phyloP scores from a whole-genome alignment of 2,113 vertebrate genomes.

The Ondatra zibethicus region DNA sequence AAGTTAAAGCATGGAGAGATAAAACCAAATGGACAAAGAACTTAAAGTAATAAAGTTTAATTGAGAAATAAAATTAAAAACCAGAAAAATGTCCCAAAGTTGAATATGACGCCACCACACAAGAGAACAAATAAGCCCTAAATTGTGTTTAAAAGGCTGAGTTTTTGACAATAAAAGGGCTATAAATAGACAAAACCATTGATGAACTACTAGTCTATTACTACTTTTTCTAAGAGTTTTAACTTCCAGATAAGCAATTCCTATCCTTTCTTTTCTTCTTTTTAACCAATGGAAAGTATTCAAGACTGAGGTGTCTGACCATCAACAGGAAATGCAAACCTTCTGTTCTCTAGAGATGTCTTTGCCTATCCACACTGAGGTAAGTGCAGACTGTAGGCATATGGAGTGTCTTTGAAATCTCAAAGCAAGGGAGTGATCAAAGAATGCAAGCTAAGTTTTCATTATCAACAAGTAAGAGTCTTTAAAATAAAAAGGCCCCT shows the following conservation, averaged over 20 bases:
- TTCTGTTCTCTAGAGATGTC: neutral
- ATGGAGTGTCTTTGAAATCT: neutral
- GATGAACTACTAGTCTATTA: neutral
- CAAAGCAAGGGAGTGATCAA: neutral
- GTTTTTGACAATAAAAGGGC: neutral
- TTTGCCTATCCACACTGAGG: neutral
- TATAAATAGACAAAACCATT: neutral
- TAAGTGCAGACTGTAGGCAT: neutral
- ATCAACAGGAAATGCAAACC: neutral
- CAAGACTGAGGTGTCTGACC: neutral
- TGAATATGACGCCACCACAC: neutral
- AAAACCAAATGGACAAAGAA: slow-evolving; percentile 46
- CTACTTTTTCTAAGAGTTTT: neutral
- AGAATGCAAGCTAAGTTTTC: neutral
- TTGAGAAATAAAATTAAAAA: neutral
- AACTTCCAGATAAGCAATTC: neutral
- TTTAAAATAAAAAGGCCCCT: neutral
- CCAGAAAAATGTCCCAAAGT: neutral
- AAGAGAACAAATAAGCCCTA: neutral
- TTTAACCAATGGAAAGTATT: neutral
- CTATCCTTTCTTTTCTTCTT: neutral
- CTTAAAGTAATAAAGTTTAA: slow-evolving; percentile 2
- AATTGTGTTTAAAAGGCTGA: slow-evolving; percentile 6
- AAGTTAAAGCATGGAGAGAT: slow-evolving; percentile 3
- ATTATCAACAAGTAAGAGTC: neutral